phyloP scores from a whole-genome alignment of 1,140 invertebrate genomes.

The Heliconius hermathena region DNA sequence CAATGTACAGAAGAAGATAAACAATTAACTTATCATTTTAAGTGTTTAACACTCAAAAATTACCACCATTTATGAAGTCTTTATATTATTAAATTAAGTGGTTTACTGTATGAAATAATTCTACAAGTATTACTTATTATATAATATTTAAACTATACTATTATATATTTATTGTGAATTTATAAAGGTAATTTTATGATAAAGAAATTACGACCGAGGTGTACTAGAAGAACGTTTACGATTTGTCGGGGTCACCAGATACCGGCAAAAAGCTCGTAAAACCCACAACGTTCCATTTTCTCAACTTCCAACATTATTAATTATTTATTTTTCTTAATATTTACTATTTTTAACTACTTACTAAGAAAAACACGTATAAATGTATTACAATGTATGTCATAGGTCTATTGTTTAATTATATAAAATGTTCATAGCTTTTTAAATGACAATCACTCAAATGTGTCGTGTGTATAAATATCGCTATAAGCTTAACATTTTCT shows the following conservation, averaged over 20 bases:
- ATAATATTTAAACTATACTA: background rate
- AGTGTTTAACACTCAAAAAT: too few species aligned
- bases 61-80: too few species aligned
- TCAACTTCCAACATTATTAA: slow-evolving; percentile 15
- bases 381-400: background rate
- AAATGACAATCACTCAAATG: background rate
- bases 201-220: slow-evolving; percentile 31
- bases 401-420: background rate
- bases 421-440: background rate
- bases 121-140: too few species aligned
- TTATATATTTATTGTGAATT: background rate
- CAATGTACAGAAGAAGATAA: too few species aligned
- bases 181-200: slow-evolving; percentile 21
- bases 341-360: background rate
- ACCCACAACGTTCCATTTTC: slow-evolving; percentile 55
- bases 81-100: too few species aligned
- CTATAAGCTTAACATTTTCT: background rate
- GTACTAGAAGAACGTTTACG: slow-evolving; percentile 71
- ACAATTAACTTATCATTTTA: too few species aligned
- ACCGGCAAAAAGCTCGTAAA: slow-evolving; percentile 75
- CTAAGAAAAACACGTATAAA: background rate
- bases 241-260: slow-evolving; percentile 72
- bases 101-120: too few species aligned
- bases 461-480: background rate
- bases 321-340: background rate